phyloP scores from a whole-genome alignment of 1,140 invertebrate genomes.

The Drosophila elegans region DNA sequence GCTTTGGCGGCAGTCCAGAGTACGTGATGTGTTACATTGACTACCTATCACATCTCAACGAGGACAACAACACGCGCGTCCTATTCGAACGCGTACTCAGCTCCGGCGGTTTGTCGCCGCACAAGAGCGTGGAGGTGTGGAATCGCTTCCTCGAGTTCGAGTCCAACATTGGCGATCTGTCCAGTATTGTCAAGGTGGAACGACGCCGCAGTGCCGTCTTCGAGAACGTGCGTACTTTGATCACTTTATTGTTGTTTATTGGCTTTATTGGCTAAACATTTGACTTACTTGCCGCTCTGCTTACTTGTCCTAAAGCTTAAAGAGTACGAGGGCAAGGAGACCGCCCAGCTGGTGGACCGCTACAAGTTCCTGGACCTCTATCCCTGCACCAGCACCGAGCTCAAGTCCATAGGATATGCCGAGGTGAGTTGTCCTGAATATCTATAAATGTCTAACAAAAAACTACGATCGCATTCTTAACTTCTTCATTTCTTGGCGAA shows the following conservation, averaged over 20 bases:
- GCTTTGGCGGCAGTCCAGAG: constrained; percentile 96
- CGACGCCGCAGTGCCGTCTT: constrained; percentile 95
- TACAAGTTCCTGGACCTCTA: constrained; percentile 98
- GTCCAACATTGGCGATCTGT: constrained; percentile 98
- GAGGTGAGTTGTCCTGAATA: constrained; percentile 85
- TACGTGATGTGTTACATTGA: constrained; percentile 98
- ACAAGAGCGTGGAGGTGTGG: constrained; percentile 99
- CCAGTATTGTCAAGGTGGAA: constrained; percentile 99
- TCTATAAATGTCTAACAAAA: too few relatives aligned
- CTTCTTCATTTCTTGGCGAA: too few relatives aligned
- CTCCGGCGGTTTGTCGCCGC: constrained; percentile 95
- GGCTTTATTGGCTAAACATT: too few relatives aligned
- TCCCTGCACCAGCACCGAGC: constrained; percentile 94
- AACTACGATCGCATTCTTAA: too few relatives aligned
- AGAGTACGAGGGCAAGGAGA: constrained; percentile 98
- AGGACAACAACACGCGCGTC: constrained; percentile 99
- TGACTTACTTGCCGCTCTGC: not conserved
- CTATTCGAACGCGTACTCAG: constrained; percentile 98
- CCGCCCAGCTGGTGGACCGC: constrained; percentile 96
- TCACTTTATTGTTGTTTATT: too few relatives aligned
- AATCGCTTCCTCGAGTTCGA: constrained; percentile 99
- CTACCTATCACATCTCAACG: constrained; percentile 99
- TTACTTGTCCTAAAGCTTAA: constrained; percentile 89
- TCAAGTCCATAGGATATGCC: constrained; percentile 94
- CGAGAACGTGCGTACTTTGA: constrained; percentile 89